These are phyloP conservation scores for Athetis lepigone DNA, from an alignment of 2,888 invertebrate genomes.

Conservation along the genomic window DNA sequence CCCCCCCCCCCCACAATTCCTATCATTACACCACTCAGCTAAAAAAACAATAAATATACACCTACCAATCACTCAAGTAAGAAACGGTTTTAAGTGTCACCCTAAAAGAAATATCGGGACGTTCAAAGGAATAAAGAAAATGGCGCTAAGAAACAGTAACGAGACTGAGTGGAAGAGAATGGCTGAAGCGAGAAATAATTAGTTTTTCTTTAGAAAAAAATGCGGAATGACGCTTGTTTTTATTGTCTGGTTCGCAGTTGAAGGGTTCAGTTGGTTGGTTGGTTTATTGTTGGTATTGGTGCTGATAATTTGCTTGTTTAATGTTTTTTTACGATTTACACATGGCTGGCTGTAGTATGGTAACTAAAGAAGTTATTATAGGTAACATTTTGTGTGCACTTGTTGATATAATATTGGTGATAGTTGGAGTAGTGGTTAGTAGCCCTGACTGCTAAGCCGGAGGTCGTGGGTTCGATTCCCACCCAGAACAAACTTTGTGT, in stretches of 20 bases:
- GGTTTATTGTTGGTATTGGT: not conserved
- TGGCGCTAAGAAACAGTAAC: slow-evolving; percentile 61
- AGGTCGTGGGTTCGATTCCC: no score
- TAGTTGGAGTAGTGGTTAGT: no score
- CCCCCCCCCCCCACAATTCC: slow-evolving; percentile 27
- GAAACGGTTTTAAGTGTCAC: slow-evolving; percentile 48
- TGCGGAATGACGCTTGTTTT: slow-evolving; percentile 38
- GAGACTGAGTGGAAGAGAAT: slow-evolving; percentile 75
- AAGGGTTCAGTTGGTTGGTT: slow-evolving; percentile 6
- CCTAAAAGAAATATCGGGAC: slow-evolving; percentile 51
- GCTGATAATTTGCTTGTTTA: no score
- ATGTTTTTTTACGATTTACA: no score
- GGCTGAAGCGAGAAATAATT: slow-evolving; percentile 75
- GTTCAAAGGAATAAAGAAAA: slow-evolving; percentile 52
- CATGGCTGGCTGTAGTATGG: no score
- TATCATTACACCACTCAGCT: slow-evolving; percentile 41
- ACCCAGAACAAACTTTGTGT: no score
- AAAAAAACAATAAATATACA: slow-evolving; percentile 51
- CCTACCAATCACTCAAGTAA: slow-evolving; percentile 54
- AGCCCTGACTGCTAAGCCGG: no score
- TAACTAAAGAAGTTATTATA: no score
- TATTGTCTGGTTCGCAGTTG: slow-evolving; percentile 48
- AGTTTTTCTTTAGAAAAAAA: slow-evolving; percentile 68
- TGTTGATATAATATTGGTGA: no score
- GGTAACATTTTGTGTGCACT: no score